Evolutionary conservation across 2,888 invertebrate genomes (phyloP).

Genomic region (Metalampra italica): DNA sequence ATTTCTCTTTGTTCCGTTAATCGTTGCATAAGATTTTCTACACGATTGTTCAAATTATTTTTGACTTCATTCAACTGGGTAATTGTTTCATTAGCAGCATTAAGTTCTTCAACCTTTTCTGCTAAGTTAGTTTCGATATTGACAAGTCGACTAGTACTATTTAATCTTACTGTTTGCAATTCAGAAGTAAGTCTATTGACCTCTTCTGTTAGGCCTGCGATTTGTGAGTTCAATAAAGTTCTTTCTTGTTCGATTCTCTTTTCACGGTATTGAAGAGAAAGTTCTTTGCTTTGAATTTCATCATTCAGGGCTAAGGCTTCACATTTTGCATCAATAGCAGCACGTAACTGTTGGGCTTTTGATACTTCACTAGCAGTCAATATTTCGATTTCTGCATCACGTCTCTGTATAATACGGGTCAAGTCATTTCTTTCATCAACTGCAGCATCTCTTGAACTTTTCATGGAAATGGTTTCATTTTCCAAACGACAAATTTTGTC

Average conservation of each 20-base stretch:
- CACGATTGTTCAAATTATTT: slow-evolving; percentile 81
- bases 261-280: slow-evolving; percentile 88
- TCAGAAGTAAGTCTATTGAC: slow-evolving; percentile 88
- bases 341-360: slow-evolving; percentile 85
- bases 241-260: slow-evolving; percentile 91
- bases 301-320: slow-evolving; percentile 88
- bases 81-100: slow-evolving; percentile 83
- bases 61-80: slow-evolving; percentile 84
- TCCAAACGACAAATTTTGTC: slow-evolving; percentile 81
- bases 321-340: slow-evolving; percentile 89
- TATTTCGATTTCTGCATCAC: slow-evolving; percentile 85
- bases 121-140: slow-evolving; percentile 86
- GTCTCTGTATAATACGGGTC: slow-evolving; percentile 83
- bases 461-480: slow-evolving; percentile 81
- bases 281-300: slow-evolving; percentile 89
- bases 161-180: slow-evolving; percentile 85
- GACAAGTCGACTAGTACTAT: slow-evolving; percentile 80
- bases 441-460: slow-evolving; percentile 83
- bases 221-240: slow-evolving; percentile 85
- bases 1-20: slow-evolving; percentile 86
- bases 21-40: slow-evolving; percentile 84
- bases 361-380: slow-evolving; percentile 83
- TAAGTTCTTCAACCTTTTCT: slow-evolving; percentile 88
- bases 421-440: slow-evolving; percentile 87
- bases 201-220: slow-evolving; percentile 87